phyloP scores from a whole-genome alignment of 2,888 invertebrate species.

The Pseudococcus jackbeardsleyi region DNA sequence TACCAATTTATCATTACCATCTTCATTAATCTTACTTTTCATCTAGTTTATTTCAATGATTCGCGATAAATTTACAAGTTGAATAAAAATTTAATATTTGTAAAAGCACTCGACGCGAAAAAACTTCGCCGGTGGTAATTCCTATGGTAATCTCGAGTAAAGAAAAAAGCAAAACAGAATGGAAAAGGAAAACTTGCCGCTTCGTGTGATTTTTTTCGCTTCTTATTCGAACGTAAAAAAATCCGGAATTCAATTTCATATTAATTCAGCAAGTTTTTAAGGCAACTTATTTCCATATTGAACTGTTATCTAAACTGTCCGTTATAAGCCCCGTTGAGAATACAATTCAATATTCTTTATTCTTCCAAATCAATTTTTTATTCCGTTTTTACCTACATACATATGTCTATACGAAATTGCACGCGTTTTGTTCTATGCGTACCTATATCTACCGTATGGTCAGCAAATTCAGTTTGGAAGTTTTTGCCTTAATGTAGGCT shows the following conservation, averaged over 20 bases:
- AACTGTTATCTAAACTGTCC: constrained; percentile 52
- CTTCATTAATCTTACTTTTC: constrained; percentile 42
- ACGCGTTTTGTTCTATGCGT: not conserved
- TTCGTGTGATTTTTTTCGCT: not conserved
- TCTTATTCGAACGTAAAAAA: constrained; percentile 11
- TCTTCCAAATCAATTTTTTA: constrained; percentile 27
- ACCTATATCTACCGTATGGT: constrained; percentile 31
- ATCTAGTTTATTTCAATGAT: constrained; percentile 23
- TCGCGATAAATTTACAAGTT: not conserved
- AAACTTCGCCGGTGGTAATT: not conserved
- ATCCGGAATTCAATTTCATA: constrained; percentile 45
- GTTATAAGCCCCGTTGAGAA: constrained; percentile 52
- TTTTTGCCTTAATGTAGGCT: not conserved
- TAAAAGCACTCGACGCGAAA: constrained; percentile 29
- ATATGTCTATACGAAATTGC: constrained; percentile 10
- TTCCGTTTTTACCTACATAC: not conserved
- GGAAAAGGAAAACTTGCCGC: not conserved
- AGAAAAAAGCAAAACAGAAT: not conserved
- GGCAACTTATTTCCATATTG: constrained; percentile 48
- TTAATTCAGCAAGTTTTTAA: constrained; percentile 45
- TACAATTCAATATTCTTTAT: constrained; percentile 31
- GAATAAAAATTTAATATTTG: constrained; percentile 48
- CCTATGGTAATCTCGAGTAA: constrained; percentile 15
- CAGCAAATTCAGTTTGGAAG: constrained; percentile 30
- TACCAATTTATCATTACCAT: constrained; percentile 48